Evolutionary conservation across 2,888 invertebrate species (phyloP), one percentile per base, ranked within the genome.

Genomic region (Lapara coniferarum): DNA sequence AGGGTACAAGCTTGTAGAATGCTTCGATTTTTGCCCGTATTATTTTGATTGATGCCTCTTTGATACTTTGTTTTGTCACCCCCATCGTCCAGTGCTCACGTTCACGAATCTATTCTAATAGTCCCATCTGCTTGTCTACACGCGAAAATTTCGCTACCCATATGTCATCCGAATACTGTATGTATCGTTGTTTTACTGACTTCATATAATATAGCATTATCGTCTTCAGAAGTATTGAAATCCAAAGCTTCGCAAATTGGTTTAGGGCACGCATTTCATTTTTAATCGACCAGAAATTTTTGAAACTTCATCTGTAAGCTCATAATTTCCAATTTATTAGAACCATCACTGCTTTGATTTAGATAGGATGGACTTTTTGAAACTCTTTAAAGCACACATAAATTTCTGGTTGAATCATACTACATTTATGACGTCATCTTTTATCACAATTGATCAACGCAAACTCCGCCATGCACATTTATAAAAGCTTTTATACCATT

Each of bases 1-100:
- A 93, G 93, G 93, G 93, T 93, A 93, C 90, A 88, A 85, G 89
- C 89, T 86, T 91, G 86, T 90, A 90, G 89, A 89, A 89, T 90
- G 89, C 90, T 90, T 88, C 87, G 84, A 83, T 85, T 87, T 87
- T 88, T 87, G 89, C 89, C 85, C 88, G 84, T 85, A 63, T 46
- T 81, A 83, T 85, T 86, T 87, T 86, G 82, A 86, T 84, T 89
- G 88, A 89, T 86, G 63, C 63, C 46, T 63, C 87, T 87, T 82
- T 78, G 74, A 79, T 72, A 58, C 68, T 71, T 78, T 81, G 73
- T 76, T 78, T 74, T 79, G 74, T 77, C 78, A 78, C 56, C 56
- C 52, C 14, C 57, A 66, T 51, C 46, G 53, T 44, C 68, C 25
- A 44, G 25, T 63, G 19, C 63, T 44, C 68, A 63, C 63, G 19